phyloP scores from a whole-genome alignment of 2,888 invertebrate genomes.

The Oligia latruncula region DNA sequence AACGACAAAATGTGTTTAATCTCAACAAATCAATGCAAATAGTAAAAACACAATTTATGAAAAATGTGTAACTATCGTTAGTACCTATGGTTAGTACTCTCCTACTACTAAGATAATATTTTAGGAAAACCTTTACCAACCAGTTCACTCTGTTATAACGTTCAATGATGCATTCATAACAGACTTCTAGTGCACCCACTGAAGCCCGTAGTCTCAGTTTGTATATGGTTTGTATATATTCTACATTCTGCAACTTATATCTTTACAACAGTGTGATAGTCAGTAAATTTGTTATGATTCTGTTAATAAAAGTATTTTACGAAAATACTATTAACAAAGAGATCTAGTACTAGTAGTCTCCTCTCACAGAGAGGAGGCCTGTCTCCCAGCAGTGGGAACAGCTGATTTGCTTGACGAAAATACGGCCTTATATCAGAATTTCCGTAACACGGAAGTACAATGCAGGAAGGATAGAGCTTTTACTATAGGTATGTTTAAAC shows the following conservation, averaged over 20 bases:
- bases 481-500: neutral
- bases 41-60: neutral
- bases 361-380: no score
- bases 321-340: neutral
- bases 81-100: no score
- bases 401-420: neutral
- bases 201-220: slow-evolving; percentile 26
- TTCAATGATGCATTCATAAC: slow-evolving; percentile 48
- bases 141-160: slow-evolving; percentile 10
- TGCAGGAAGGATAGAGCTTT: neutral
- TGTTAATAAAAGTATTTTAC: neutral
- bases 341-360: neutral
- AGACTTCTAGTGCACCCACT: slow-evolving; percentile 31
- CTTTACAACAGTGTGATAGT: neutral
- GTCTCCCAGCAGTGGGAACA: neutral
- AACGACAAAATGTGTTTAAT: neutral
- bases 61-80: neutral
- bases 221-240: neutral
- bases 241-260: slow-evolving; percentile 17
- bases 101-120: neutral
- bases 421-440: neutral
- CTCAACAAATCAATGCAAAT: neutral
- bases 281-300: neutral
- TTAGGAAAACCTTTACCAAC: neutral
- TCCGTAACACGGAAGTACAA: neutral